A percentile compares a stretch with the other conserved stretches of the same genome.
These are phyloP conservation scores for Percopsis transmontana DNA, from an alignment of 2,113 vertebrate species.

Conservation along the genomic window DNA sequence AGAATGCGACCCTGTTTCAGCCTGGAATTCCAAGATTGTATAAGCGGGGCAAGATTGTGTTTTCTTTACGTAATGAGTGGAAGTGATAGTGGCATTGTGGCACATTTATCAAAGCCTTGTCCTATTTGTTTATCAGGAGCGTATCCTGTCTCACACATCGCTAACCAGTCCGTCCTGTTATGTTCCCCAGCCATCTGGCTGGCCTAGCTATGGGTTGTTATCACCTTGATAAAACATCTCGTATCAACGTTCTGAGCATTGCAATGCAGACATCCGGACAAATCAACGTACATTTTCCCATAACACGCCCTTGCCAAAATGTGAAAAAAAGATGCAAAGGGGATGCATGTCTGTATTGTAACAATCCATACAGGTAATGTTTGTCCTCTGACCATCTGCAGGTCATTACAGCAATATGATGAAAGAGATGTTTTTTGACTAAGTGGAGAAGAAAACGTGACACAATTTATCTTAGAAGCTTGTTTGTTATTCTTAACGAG, in stretches of 20 bases:
- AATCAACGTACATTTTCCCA: constrained; percentile 44
- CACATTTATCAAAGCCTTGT: constrained; percentile 36
- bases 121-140: constrained; percentile 44
- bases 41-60: constrained; percentile 16
- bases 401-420: constrained; percentile 30
- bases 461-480: constrained; percentile 51
- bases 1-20: not conserved
- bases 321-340: constrained; percentile 28
- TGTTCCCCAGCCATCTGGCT: constrained; percentile 21
- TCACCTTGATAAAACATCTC: constrained; percentile 62
- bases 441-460: constrained; percentile 33
- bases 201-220: constrained; percentile 34
- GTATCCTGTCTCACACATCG: constrained; percentile 47
- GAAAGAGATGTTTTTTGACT: constrained; percentile 31
- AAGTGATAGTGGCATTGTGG: constrained; percentile 39
- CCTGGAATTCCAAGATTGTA: constrained; percentile 20
- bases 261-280: constrained; percentile 53
- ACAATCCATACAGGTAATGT: not conserved
- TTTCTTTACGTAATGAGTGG: constrained; percentile 20
- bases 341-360: not conserved
- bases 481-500: constrained; percentile 64
- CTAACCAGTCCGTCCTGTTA: constrained; percentile 27
- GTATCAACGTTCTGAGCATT: constrained; percentile 31
- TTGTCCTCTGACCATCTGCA: constrained; percentile 8
- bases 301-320: constrained; percentile 43